phyloP scores from a whole-genome alignment of 2,888 invertebrate species.

The Eueremaeus valkanovi region DNA sequence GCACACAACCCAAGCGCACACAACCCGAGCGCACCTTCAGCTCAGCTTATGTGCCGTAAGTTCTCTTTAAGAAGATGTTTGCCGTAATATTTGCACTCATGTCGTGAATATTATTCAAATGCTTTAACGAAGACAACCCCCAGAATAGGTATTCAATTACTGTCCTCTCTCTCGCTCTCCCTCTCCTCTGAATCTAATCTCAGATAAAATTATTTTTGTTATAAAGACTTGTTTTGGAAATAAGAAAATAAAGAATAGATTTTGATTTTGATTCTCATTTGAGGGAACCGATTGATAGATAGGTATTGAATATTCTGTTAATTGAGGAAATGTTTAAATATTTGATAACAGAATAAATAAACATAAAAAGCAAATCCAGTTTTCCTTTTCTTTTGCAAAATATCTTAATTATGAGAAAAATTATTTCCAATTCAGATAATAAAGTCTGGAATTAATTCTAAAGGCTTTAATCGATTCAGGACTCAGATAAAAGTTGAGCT shows the following conservation, averaged over 20 bases:
- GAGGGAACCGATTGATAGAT: background rate
- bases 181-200: background rate
- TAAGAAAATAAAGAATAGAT: background rate
- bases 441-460: background rate
- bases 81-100: background rate
- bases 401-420: constrained; percentile 13
- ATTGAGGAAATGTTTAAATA: constrained; percentile 30
- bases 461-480: constrained; percentile 1
- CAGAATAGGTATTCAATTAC: constrained; percentile 11
- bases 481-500: background rate
- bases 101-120: constrained; percentile 10
- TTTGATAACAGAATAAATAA: constrained; percentile 17
- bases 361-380: background rate
- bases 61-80: background rate
- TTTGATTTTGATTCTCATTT: no score
- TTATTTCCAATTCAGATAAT: background rate
- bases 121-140: constrained; percentile 9
- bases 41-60: no score
- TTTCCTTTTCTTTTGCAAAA: constrained; percentile 1
- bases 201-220: background rate
- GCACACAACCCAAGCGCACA: no score
- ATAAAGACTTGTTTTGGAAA: background rate
- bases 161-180: background rate
- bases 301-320: constrained; percentile 8
- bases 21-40: background rate